Evolutionary conservation across 2,113 vertebrate genomes (phyloP).

Genomic region (Geococcyx californianus): DNA sequence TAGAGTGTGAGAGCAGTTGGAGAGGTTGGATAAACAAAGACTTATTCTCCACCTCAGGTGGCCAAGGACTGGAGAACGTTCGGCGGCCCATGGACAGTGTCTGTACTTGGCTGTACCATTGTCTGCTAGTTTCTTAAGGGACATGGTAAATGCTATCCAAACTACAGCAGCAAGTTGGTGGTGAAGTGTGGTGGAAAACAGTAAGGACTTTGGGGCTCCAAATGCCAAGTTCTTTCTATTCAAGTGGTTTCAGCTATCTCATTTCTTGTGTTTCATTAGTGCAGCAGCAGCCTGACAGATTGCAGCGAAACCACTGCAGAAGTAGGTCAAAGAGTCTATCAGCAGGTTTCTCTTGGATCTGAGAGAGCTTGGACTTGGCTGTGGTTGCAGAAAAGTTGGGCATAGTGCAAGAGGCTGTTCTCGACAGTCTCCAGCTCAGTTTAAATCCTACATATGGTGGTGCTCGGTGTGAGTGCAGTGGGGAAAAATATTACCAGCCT

Average conservation of each 20-base stretch:
- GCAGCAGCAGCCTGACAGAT: not conserved
- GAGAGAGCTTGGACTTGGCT: not conserved
- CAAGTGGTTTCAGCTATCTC: not conserved
- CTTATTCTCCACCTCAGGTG: not conserved
- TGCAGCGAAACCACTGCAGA: not conserved
- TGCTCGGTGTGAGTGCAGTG: not conserved
- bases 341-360: not conserved
- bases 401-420: fast-evolving
- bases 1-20: not conserved
- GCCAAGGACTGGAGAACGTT: not conserved
- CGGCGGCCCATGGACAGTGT: not conserved
- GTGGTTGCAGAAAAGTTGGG: not conserved
- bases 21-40: not conserved
- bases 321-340: not conserved
- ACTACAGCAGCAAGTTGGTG: not conserved
- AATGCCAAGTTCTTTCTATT: not conserved
- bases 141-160: not conserved
- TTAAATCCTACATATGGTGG: not conserved
- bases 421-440: not conserved
- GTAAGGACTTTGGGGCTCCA: not conserved
- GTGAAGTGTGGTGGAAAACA: not conserved
- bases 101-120: not conserved
- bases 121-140: not conserved
- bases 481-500: not conserved
- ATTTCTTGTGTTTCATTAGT: not conserved